A percentile compares a stretch with the other conserved stretches of the same genome.
These are phyloP conservation scores for Chascanopsetta lugubris DNA, from an alignment of 2,113 vertebrate species.

Conservation along the genomic window DNA sequence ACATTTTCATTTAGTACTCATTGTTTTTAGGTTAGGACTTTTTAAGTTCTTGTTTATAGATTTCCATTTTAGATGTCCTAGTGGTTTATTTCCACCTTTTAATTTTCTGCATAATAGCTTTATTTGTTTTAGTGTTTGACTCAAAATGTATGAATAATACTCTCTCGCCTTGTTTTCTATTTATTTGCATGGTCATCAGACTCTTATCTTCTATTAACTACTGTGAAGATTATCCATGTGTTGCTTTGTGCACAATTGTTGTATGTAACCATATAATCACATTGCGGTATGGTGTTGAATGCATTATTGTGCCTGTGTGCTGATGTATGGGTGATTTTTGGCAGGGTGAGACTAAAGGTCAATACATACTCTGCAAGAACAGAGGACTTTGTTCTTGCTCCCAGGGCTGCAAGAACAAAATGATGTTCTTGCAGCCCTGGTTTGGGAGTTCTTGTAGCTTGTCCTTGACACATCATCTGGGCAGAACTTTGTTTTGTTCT, in stretches of 20 bases:
- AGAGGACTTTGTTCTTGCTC: too few species aligned
- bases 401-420: too few species aligned
- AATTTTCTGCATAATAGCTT: slow-evolving; percentile 12
- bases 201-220: slow-evolving; percentile 70
- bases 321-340: slow-evolving; percentile 20
- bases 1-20: not conserved
- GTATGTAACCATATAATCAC: slow-evolving; percentile 9
- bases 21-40: not conserved
- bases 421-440: too few species aligned
- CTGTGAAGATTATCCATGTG: slow-evolving; percentile 55
- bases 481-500: too few species aligned
- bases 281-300: slow-evolving; percentile 14
- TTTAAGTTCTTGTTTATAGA: not conserved
- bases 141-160: slow-evolving; percentile 53
- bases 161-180: slow-evolving; percentile 58
- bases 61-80: too few species aligned
- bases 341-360: slow-evolving; percentile 19
- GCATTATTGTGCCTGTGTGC: slow-evolving; percentile 20
- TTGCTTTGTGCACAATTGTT: slow-evolving; percentile 42
- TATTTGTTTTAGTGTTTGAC: slow-evolving; percentile 38
- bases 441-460: too few species aligned
- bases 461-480: too few species aligned
- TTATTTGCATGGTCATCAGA: slow-evolving; percentile 72
- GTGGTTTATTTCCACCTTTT: not conserved
- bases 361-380: too few species aligned